Evolutionary conservation across 2,888 invertebrate genomes (phyloP).

Genomic region (Eristalis tenax): DNA sequence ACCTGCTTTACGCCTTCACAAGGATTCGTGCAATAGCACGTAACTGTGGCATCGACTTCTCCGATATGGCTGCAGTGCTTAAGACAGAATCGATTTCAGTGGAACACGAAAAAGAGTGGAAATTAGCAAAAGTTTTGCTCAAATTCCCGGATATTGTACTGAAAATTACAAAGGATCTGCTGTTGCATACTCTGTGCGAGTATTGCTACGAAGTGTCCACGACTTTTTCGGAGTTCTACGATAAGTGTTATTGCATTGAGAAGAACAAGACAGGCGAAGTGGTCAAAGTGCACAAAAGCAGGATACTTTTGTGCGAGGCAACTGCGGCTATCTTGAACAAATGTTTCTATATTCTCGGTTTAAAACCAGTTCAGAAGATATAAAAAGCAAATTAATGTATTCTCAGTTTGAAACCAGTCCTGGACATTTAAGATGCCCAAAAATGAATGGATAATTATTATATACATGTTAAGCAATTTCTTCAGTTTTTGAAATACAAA

Average conservation of each 20-base stretch:
- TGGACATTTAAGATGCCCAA: constrained; percentile 89
- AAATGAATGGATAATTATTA: not conserved
- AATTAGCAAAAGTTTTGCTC: constrained; percentile 92
- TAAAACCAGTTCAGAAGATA: constrained; percentile 96
- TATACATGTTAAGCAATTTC: constrained; percentile 11
- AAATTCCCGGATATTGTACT: constrained; percentile 93
- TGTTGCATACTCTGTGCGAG: constrained; percentile 94
- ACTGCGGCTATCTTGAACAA: constrained; percentile 93
- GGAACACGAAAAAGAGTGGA: constrained; percentile 96
- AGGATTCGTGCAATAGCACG: constrained; percentile 95
- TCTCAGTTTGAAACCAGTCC: constrained; percentile 94
- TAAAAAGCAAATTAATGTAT: constrained; percentile 81
- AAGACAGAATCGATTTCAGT: constrained; percentile 85
- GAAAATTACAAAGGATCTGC: constrained; percentile 91
- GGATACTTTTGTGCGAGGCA: constrained; percentile 95
- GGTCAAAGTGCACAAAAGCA: constrained; percentile 90
- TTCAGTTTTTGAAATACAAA: not conserved
- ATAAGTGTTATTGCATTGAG: constrained; percentile 97
- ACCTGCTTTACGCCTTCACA: constrained; percentile 96
- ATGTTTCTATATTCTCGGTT: constrained; percentile 94
- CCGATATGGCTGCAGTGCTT: constrained; percentile 85
- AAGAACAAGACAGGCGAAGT: constrained; percentile 92
- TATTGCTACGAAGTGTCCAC: constrained; percentile 97
- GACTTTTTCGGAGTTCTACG: constrained; percentile 98
- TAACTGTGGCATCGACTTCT: constrained; percentile 82